Conservation (phyloP, 2,797 vertebrate genomes). For the Bryconaethiops microstoma region DNA sequence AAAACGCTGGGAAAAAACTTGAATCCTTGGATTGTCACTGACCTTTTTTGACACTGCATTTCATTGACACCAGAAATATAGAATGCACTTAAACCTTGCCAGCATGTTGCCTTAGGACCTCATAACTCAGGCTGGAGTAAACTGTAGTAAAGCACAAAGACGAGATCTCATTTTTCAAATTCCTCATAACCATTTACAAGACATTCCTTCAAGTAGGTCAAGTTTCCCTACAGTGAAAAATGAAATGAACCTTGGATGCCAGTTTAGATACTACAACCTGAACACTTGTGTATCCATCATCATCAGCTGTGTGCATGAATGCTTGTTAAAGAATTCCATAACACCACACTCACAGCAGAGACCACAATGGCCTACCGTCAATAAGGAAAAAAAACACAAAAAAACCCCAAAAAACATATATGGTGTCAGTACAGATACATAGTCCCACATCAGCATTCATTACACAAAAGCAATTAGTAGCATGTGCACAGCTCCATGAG, state of each 20-base stretch:
- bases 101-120: too few relatives aligned
- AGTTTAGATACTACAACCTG: not conserved
- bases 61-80: too few relatives aligned
- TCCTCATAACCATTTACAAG: not conserved
- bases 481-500: not conserved
- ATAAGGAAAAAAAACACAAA: too few relatives aligned
- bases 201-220: not conserved
- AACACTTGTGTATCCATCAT: not conserved
- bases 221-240: not conserved
- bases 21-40: too few relatives aligned
- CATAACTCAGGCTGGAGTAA: not conserved
- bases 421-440: not conserved
- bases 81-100: not conserved
- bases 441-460: not conserved
- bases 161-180: not conserved
- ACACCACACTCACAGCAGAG: not conserved
- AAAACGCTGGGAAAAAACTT: not conserved
- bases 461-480: conserved; percentile 5
- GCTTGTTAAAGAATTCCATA: not conserved
- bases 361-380: too few relatives aligned
- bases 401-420: not conserved
- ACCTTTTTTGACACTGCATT: too few relatives aligned
- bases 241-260: not conserved
- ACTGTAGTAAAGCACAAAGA: not conserved
- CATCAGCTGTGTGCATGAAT: not conserved